Evolutionary conservation across 2,888 invertebrate species (phyloP).

Genomic region (Sympetrum striolatum): DNA sequence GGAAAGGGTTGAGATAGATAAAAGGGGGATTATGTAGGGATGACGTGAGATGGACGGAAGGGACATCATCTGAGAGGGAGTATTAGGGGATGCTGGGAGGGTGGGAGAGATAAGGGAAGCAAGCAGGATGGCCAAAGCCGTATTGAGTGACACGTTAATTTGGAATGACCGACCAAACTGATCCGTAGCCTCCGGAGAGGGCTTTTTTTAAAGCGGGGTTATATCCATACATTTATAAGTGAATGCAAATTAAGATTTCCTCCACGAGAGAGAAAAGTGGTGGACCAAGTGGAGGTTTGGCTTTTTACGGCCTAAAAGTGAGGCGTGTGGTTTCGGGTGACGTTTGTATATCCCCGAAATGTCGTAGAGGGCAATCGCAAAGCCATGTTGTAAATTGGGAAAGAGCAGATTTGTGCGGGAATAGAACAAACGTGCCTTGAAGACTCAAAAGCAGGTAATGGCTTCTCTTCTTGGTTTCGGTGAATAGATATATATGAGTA

Average conservation of each 20-base stretch:
- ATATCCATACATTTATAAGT: conserved; percentile 20
- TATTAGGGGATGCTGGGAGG: neutral
- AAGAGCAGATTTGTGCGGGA: no score
- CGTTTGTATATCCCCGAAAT: neutral
- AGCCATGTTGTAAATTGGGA: no score
- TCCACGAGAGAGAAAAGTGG: neutral
- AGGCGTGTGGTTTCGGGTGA: neutral
- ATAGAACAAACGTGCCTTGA: no score
- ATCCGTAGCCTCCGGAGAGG: conserved; percentile 4
- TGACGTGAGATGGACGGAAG: conserved; percentile 36
- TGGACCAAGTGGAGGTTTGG: neutral
- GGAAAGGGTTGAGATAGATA: neutral
- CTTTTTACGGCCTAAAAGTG: neutral
- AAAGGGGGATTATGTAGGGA: neutral
- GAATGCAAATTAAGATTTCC: conserved; percentile 28
- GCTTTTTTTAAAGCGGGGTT: conserved; percentile 1
- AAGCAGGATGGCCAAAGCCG: neutral
- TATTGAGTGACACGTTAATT: conserved; percentile 42
- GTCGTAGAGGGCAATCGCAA: neutral
- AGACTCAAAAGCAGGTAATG: no score
- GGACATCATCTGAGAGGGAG: neutral
- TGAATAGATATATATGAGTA: no score
- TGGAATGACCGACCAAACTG: conserved; percentile 28
- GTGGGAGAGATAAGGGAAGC: neutral
- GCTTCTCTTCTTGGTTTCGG: no score